Evolutionary conservation across 2,797 vertebrate species (phyloP).

Genomic region (Jordanella pulchra): DNA sequence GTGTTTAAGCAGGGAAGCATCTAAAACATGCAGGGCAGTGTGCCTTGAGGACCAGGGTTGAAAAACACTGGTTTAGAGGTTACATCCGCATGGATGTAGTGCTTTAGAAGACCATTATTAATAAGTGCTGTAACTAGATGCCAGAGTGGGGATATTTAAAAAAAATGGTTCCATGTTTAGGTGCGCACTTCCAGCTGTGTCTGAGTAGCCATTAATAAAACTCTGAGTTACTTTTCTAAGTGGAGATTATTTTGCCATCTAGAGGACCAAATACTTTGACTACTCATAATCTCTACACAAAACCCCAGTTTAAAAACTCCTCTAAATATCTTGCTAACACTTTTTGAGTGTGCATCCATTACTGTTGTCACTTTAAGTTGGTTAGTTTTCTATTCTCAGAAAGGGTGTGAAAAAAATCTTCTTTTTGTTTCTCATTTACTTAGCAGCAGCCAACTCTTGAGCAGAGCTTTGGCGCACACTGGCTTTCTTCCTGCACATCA

Average conservation of each 20-base stretch:
- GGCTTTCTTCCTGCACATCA: conserved; percentile 26
- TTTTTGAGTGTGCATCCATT: not conserved
- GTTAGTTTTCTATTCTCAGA: not conserved
- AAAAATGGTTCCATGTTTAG: no score
- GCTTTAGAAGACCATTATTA: no score
- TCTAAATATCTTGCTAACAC: not conserved
- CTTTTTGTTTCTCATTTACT: conserved; percentile 24
- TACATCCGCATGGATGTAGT: no score
- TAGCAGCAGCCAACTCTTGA: conserved; percentile 34
- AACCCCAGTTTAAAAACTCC: not conserved
- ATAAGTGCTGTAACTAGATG: no score
- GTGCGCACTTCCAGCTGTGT: no score
- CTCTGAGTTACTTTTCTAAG: not conserved
- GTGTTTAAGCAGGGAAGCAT: no score
- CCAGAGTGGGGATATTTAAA: no score
- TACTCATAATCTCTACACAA: not conserved
- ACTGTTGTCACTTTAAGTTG: not conserved
- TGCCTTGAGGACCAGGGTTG: no score
- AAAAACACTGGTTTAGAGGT: no score
- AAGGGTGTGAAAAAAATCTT: not conserved
- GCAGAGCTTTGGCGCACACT: conserved; percentile 34
- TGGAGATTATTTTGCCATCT: not conserved
- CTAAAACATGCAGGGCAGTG: no score
- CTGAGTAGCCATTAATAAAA: not conserved
- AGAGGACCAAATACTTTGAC: not conserved